Evolutionary conservation across 2,888 invertebrate species (phyloP).

Genomic region (Platycheirus albimanus): DNA sequence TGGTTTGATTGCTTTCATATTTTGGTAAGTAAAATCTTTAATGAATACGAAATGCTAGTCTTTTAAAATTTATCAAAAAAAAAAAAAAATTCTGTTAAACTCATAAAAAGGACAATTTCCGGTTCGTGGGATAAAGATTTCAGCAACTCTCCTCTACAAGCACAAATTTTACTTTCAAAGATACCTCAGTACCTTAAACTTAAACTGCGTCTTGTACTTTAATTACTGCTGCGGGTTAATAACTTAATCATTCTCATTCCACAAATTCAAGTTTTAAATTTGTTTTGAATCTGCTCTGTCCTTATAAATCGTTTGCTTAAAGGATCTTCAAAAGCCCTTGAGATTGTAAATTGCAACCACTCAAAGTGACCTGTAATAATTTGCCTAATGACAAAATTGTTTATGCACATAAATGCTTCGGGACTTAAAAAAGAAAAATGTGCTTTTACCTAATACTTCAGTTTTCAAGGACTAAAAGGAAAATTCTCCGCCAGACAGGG

Average conservation of each 20-base stretch:
- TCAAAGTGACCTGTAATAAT: conserved; percentile 63
- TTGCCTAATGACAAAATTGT: conserved; percentile 63
- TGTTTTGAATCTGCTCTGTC: background rate
- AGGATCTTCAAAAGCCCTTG: conserved; percentile 27
- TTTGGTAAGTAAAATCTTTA: too few relatives aligned
- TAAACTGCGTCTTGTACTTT: background rate
- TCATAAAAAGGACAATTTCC: too few relatives aligned
- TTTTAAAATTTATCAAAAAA: too few relatives aligned
- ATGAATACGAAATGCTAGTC: too few relatives aligned
- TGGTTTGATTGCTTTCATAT: too few relatives aligned
- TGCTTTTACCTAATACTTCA: too few relatives aligned
- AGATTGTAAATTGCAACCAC: conserved; percentile 55
- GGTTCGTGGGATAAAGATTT: too few relatives aligned
- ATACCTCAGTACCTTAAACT: background rate
- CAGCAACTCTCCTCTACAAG: background rate
- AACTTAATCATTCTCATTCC: background rate
- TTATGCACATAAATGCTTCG: conserved; percentile 46
- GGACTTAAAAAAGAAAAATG: background rate
- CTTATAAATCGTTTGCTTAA: background rate
- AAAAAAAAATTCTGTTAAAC: too few relatives aligned
- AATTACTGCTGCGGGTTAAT: background rate
- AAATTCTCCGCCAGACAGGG: background rate
- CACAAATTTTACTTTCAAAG: background rate
- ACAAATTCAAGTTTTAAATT: background rate
- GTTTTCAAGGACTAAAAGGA: background rate